Conservation (phyloP, 2,888 invertebrate genomes). For the Volucella inanis region DNA sequence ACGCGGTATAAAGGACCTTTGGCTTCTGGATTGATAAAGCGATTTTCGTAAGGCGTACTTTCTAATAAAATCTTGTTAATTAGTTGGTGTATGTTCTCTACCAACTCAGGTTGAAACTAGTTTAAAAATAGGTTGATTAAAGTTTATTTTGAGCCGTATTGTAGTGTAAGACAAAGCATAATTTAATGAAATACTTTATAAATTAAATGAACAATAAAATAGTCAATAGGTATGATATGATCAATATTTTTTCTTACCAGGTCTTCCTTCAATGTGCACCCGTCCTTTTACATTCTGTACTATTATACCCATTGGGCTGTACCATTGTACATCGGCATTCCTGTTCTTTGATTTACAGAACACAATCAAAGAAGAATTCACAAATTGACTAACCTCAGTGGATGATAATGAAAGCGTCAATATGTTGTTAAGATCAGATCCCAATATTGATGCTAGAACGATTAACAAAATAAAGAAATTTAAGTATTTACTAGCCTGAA, state of each 20-base stretch:
- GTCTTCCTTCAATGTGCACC: conserved; percentile 82
- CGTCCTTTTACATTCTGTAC: conserved; percentile 82
- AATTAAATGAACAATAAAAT: too few relatives aligned
- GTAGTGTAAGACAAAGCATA: too few relatives aligned
- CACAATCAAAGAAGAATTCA: conserved; percentile 83
- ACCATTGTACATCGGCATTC: conserved; percentile 81
- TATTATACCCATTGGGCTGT: conserved; percentile 80
- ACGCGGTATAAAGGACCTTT: too few relatives aligned
- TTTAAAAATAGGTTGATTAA: too few relatives aligned
- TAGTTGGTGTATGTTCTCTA: too few relatives aligned
- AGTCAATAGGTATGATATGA: neutral
- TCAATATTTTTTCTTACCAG: conserved; percentile 77
- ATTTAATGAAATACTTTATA: neutral
- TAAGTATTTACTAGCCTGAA: neutral
- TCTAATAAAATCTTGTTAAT: too few relatives aligned
- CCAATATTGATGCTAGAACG: conserved; percentile 49
- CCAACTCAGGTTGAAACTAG: too few relatives aligned
- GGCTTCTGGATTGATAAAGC: too few relatives aligned
- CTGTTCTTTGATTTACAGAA: conserved; percentile 80
- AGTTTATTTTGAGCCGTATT: too few relatives aligned
- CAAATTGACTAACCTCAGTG: conserved; percentile 82
- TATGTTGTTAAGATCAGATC: conserved; percentile 75
- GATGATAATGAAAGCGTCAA: conserved; percentile 80
- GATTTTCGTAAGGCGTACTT: too few relatives aligned
- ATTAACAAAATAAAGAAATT: neutral